Percentiles rank a stretch among this genome's conserved stretches.
Evolutionary conservation across 2,888 invertebrate species (phyloP).

Genomic region (Polyommatus iphigenia): DNA sequence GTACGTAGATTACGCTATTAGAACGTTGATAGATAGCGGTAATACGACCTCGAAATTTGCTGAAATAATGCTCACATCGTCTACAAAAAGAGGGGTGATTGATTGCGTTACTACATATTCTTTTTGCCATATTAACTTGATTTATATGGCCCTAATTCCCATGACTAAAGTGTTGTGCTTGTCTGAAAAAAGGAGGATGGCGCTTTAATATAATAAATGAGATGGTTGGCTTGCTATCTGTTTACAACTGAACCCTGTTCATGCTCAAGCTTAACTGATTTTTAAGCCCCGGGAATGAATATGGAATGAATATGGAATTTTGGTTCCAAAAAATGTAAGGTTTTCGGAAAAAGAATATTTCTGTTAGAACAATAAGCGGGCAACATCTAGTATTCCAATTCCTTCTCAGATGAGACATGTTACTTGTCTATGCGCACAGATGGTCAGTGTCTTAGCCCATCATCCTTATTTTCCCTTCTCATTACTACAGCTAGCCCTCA

Average conservation of each 20-base stretch:
- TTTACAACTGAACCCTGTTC: no score
- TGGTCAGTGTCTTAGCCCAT: neutral
- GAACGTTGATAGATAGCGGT: neutral
- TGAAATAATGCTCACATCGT: constrained; percentile 8
- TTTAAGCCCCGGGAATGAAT: neutral
- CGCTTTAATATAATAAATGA: neutral
- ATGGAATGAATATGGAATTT: no score
- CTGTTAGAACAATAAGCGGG: no score
- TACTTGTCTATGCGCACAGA: neutral
- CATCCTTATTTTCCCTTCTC: neutral
- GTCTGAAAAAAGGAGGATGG: neutral
- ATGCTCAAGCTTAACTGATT: neutral
- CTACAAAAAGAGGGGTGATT: constrained; percentile 4
- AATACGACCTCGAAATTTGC: constrained; percentile 5
- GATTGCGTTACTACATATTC: neutral
- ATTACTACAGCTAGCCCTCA: neutral
- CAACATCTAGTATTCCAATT: neutral
- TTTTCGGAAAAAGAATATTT: no score
- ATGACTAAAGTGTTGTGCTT: neutral
- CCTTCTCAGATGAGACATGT: neutral
- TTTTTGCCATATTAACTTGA: constrained; percentile 10
- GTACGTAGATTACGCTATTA: constrained; percentile 2
- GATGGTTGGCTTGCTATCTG: neutral
- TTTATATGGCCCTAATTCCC: neutral
- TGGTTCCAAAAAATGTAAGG: no score